Evolutionary conservation across 2,113 vertebrate species (phyloP).

Genomic region (Anas platyrhynchos): DNA sequence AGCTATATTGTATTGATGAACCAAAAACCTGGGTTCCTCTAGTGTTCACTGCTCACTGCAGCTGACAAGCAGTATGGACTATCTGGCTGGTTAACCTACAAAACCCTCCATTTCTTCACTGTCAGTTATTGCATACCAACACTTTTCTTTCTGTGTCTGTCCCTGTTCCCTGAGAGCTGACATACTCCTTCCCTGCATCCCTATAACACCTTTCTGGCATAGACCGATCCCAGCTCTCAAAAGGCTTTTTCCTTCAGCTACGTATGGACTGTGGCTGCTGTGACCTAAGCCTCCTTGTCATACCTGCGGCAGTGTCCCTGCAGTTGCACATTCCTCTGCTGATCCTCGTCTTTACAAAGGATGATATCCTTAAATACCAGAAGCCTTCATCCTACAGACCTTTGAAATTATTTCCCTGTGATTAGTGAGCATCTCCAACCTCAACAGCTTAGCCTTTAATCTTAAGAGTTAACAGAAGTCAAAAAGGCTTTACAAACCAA

Average conservation of each 20-base stretch:
- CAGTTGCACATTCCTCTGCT: neutral
- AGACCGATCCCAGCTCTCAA: neutral
- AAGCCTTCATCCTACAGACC: neutral
- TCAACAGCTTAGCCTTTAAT: constrained; percentile 8
- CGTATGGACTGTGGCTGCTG: neutral
- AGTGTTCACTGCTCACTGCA: neutral
- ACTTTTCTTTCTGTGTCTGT: neutral
- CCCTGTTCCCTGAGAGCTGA: neutral
- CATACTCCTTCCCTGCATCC: neutral
- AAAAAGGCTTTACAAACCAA: neutral
- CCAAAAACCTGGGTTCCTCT: neutral
- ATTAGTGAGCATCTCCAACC: neutral
- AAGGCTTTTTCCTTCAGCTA: neutral
- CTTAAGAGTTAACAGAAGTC: neutral
- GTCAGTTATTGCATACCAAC: neutral
- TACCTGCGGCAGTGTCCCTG: neutral
- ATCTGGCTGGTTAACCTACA: neutral
- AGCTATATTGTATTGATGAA: neutral
- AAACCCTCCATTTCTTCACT: neutral
- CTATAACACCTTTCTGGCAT: neutral
- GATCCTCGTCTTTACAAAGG: constrained; percentile 5
- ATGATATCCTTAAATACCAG: neutral
- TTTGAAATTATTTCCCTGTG: constrained; percentile 6
- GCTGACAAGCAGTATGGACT: neutral
- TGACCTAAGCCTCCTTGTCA: neutral